phyloP scores from a whole-genome alignment of 2,797 vertebrate genomes.

The Pangasius macronema region DNA sequence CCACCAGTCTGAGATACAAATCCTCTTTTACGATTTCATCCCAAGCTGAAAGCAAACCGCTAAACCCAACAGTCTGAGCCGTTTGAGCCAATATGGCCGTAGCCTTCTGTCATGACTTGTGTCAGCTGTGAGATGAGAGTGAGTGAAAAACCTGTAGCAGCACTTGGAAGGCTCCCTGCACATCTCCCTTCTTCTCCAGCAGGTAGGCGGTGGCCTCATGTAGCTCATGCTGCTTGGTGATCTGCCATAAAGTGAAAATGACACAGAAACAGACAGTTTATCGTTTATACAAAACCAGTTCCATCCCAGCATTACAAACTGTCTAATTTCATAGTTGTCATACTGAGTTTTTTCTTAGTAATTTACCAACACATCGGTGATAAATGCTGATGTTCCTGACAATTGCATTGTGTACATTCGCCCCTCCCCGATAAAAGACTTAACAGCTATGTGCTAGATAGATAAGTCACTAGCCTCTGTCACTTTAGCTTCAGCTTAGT shows the following conservation, averaged over 20 bases:
- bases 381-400: not conserved
- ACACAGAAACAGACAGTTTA: constrained; percentile 14
- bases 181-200: constrained; percentile 91
- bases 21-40: not conserved
- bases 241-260: constrained; percentile 69
- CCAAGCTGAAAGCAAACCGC: not conserved
- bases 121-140: constrained; percentile 1
- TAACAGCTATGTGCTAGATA: not conserved
- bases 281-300: not conserved
- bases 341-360: not conserved
- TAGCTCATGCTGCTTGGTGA: constrained; percentile 83
- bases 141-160: constrained; percentile 83
- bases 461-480: not conserved
- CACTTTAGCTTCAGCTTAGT: not conserved
- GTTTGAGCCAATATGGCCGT: not conserved
- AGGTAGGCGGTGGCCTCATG: constrained; percentile 87
- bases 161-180: constrained; percentile 86
- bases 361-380: not conserved
- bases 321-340: too few species aligned
- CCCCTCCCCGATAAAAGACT: not conserved
- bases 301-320: not conserved
- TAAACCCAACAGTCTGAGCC: not conserved
- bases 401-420: not conserved
- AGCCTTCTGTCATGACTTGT: not conserved
- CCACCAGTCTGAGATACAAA: not conserved